Percentiles rank a stretch among this genome's conserved stretches.
Evolutionary conservation across 2,797 vertebrate genomes (phyloP).

Genomic region (Synanceia verrucosa): DNA sequence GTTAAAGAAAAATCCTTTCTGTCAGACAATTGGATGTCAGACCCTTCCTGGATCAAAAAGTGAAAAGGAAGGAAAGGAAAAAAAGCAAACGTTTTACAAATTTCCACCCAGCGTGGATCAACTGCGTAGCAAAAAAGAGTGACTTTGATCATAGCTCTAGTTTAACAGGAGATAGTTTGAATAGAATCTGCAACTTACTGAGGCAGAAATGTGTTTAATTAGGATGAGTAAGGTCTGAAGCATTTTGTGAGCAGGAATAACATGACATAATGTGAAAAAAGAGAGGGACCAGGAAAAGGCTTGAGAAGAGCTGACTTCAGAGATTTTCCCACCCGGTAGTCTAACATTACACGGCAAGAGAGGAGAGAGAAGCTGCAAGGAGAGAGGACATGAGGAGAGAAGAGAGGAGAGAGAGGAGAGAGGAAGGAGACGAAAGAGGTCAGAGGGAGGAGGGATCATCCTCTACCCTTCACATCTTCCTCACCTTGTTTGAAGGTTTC

Average conservation of each 20-base stretch:
- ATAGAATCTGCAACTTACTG: conserved; percentile 38
- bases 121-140: conserved; percentile 37
- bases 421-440: conserved; percentile 30
- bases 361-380: conserved; percentile 6
- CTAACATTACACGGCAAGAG: conserved; percentile 59
- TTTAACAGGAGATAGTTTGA: conserved; percentile 50
- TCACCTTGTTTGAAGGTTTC: conserved; percentile 55
- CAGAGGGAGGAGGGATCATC: conserved; percentile 42
- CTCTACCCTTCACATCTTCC: conserved; percentile 57
- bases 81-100: conserved; percentile 51
- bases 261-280: conserved; percentile 55
- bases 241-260: conserved; percentile 58
- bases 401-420: conserved; percentile 20
- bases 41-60: conserved; percentile 52
- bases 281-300: conserved; percentile 49
- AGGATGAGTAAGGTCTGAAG: conserved; percentile 53
- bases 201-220: conserved; percentile 67
- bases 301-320: conserved; percentile 67
- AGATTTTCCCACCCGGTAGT: conserved; percentile 64
- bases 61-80: conserved; percentile 16
- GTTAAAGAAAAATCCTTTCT: conserved; percentile 51
- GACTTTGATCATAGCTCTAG: conserved; percentile 52
- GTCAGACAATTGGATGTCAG: conserved; percentile 56
- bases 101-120: conserved; percentile 43
- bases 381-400: too few species aligned